Percentiles rank a stretch among this genome's conserved stretches.
Conservation (phyloP, 1,140 invertebrate species). For the Drosophila paulistorum region DNA sequence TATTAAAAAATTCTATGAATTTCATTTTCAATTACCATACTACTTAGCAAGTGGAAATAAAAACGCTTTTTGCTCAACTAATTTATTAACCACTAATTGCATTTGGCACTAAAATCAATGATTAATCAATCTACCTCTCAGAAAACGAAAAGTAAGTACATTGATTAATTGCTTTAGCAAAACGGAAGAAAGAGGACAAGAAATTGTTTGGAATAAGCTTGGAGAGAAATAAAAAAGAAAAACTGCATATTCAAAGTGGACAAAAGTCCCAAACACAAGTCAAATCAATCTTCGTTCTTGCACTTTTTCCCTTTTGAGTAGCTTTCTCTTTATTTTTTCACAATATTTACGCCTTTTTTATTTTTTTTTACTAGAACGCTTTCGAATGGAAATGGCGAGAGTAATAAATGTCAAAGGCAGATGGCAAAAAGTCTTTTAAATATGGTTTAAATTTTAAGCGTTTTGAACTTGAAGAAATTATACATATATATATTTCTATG, state of each 20-base stretch:
- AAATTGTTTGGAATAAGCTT: slow-evolving; percentile 7
- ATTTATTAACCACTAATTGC: slow-evolving; percentile 75
- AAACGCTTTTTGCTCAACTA: slow-evolving; percentile 40
- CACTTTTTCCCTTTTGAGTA: slow-evolving; percentile 21
- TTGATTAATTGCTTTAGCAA: slow-evolving; percentile 66
- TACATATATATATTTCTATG: background rate
- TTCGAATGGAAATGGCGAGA: slow-evolving; percentile 4
- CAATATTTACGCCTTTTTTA: slow-evolving; percentile 6
- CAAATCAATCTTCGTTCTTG: slow-evolving; percentile 70
- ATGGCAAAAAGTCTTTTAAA: background rate
- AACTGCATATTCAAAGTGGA: slow-evolving; percentile 63
- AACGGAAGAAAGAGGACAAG: slow-evolving; percentile 2
- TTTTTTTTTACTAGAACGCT: no score
- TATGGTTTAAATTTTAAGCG: slow-evolving; percentile 7
- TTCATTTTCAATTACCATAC: slow-evolving; percentile 1
- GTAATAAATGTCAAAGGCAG: slow-evolving; percentile 13
- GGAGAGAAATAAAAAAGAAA: slow-evolving; percentile 8
- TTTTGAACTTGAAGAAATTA: slow-evolving; percentile 6
- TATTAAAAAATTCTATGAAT: background rate
- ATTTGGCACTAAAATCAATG: slow-evolving; percentile 55
- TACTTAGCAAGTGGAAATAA: slow-evolving; percentile 17
- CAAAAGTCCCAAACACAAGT: slow-evolving; percentile 56
- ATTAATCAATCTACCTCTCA: slow-evolving; percentile 60
- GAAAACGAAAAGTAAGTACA: slow-evolving; percentile 42
- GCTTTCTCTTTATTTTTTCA: background rate